These are phyloP conservation scores for Nothocercus julius DNA, from an alignment of 2,113 vertebrate genomes.

Conservation along the genomic window DNA sequence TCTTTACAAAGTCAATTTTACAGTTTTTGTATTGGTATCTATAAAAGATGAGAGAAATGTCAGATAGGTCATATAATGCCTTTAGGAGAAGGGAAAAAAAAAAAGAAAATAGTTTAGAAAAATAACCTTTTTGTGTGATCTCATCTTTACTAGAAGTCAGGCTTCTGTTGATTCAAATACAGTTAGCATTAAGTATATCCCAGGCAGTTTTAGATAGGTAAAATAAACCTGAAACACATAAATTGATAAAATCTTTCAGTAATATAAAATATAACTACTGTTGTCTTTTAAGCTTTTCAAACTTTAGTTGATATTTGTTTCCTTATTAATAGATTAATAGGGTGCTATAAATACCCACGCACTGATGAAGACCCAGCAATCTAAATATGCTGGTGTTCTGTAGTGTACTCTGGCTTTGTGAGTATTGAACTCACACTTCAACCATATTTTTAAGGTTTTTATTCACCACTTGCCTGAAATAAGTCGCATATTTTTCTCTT, in stretches of 20 bases:
- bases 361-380: not conserved
- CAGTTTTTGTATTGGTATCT: not conserved
- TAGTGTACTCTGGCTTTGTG: not conserved
- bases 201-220: not conserved
- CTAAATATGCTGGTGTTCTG: not conserved
- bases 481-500: slow-evolving; percentile 32
- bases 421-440: not conserved
- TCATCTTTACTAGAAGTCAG: not conserved
- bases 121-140: not conserved
- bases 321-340: not conserved
- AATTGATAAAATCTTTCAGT: not conserved
- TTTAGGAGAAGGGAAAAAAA: not conserved
- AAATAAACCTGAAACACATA: not conserved
- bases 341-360: not conserved
- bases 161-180: not conserved
- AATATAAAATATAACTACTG: not conserved
- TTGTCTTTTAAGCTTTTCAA: not conserved
- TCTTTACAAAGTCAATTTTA: not conserved
- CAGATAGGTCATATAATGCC: not conserved
- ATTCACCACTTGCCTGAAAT: not conserved
- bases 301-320: not conserved
- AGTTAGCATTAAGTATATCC: not conserved
- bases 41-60: not conserved
- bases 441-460: not conserved
- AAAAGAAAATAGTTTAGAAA: not conserved